A percentile compares a stretch with the other conserved stretches of the same genome.
These are phyloP conservation scores for Corapipo altera DNA, from an alignment of 2,113 vertebrate species.

Conservation along the genomic window DNA sequence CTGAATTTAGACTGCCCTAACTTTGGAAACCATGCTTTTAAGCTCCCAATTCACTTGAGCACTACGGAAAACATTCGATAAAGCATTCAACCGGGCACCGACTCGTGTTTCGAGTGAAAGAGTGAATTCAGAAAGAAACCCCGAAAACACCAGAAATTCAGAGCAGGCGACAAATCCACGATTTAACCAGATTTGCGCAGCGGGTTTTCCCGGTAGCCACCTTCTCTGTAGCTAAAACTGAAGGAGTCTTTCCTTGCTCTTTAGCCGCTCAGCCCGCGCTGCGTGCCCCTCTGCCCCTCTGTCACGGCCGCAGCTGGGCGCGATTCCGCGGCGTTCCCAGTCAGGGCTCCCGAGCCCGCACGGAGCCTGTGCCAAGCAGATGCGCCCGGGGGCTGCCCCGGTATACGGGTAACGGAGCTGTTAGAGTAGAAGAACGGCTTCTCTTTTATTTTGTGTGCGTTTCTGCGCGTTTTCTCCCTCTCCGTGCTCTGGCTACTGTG, in stretches of 20 bases:
- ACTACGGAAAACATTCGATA: not conserved
- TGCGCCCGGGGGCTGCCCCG: too few relatives aligned
- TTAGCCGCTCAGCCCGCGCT: not conserved
- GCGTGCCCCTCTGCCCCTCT: not conserved
- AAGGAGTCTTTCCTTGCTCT: not conserved
- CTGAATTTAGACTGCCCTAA: not conserved
- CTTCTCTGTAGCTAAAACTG: not conserved
- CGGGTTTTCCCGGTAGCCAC: not conserved
- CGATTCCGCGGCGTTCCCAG: not conserved
- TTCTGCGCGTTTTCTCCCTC: not conserved
- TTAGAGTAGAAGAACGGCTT: not conserved
- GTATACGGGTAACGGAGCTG: not conserved
- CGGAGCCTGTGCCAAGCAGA: not conserved
- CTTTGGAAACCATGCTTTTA: not conserved
- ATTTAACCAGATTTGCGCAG: not conserved
- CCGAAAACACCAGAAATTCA: not conserved
- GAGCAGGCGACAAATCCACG: not conserved
- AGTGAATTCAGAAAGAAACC: not conserved
- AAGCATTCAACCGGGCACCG: not conserved
- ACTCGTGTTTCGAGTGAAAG: not conserved
- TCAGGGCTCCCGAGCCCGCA: not conserved
- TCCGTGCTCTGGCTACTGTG: not conserved
- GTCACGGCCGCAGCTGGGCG: not conserved
- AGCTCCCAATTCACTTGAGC: not conserved
- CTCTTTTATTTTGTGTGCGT: not conserved